Base-by-base conservation (phyloP, 2,113 vertebrate species). In the Hepsetus odoe region DNA sequence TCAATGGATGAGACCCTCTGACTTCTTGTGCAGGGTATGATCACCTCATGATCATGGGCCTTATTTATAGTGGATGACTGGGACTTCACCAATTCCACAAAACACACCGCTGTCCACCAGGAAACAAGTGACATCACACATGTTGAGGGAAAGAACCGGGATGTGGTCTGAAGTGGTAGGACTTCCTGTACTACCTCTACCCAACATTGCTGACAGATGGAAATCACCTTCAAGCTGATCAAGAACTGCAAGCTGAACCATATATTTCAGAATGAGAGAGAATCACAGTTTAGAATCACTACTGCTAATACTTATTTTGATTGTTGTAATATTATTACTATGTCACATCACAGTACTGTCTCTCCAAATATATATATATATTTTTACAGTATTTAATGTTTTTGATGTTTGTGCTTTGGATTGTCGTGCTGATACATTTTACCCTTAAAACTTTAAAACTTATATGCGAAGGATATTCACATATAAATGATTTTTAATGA, bases 101-200 rank as follows among this genome's bases (percentile, higher is more conserved):
- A 11, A 35, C 20, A 69, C 32, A 79, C 24, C 32, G 35, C 18
- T 4, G 33, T 72, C 76, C 18, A 28, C 49, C 3, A 2, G n/a
- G 44, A 44, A 62, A 51, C 20, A 26, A 30, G 32, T 79, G 58
- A 72, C 58, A 32, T 55, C 46, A 72, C 77, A 55, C 1, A 5
- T 32, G 3, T 12, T 26, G 77, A 11, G 67, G 68, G 61, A 65
- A 65, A 32, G 30, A 72, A 79, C 44, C 77, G 20, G 65, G n/a
- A 49, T 69, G 65, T 59, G 42, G 44, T 20, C 42, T 35, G 24
- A 20, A 64, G 16, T 51, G 32, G 68, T 79, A 72, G 67, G 30
- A 53, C 55, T 62, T 79, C 33, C 77, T 65, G 58, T 64, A 22
- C 51, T 22, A 53, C 20, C 49, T 20, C 49, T 53, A 18, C 49